Percentiles rank a stretch among this genome's conserved stretches.
These are phyloP conservation scores for Neopipo cinnamomea DNA, from an alignment of 2,113 vertebrate genomes.

Conservation along the genomic window DNA sequence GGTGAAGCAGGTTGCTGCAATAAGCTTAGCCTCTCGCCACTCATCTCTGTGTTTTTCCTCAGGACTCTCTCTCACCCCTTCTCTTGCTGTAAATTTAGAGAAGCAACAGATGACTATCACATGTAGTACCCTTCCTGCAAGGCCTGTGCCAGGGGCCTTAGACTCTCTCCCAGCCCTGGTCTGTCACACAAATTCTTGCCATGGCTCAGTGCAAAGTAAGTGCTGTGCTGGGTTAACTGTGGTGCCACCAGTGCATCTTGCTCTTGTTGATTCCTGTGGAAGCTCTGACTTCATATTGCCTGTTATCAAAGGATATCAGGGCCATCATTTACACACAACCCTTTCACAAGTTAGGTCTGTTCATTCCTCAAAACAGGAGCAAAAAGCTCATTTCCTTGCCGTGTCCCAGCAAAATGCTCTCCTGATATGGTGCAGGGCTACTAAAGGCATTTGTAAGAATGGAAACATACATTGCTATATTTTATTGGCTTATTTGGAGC, in stretches of 20 bases:
- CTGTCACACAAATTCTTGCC: not conserved
- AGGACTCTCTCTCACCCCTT: not conserved
- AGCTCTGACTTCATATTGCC: not conserved
- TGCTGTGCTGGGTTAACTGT: not conserved
- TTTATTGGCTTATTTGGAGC: not conserved
- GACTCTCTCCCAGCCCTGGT: not conserved
- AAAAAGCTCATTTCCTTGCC: not conserved
- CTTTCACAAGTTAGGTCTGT: not conserved
- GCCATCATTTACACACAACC: not conserved
- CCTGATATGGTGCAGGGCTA: not conserved
- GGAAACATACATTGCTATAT: not conserved
- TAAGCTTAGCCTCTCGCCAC: not conserved
- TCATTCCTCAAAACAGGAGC: not conserved
- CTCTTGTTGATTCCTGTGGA: not conserved
- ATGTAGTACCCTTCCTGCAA: not conserved
- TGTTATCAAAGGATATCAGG: not conserved
- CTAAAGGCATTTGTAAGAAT: not conserved
- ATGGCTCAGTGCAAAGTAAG: not conserved
- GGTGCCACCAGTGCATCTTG: not conserved
- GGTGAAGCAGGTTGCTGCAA: not conserved
- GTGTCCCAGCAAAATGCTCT: not conserved
- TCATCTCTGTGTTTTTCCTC: not conserved
- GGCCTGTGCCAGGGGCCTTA: not conserved
- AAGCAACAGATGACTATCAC: not conserved
- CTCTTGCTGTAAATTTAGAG: not conserved